Evolutionary conservation across 2,113 vertebrate species (phyloP), one percentile per base, ranked within the genome.

Genomic region (Myotis brandtii): DNA sequence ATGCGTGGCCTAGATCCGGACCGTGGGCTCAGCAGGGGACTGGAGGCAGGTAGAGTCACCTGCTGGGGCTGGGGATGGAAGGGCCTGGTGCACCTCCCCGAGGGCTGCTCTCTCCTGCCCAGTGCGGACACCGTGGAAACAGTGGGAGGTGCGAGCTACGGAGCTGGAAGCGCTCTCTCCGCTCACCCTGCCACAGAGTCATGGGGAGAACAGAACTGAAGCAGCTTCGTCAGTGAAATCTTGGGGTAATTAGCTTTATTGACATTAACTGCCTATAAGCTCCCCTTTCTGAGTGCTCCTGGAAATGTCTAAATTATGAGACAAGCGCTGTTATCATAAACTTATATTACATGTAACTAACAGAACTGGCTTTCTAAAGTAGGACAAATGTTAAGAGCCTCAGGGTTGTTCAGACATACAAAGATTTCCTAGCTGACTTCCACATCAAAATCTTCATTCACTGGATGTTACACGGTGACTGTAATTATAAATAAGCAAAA

Each of bases 281-380:
- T 8, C 56, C 48, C 77, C 46, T 73, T 84, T 73, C 56, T 25
- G 46, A 82, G 21, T 27, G 69, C 83, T 83, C 64, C 37, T 69
- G 13, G 52, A 85, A 92, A 85, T 77, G 67, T 81, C 77, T 88
- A 30, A 67, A 95, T 86, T 56, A 56, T 73, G 86, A 94, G 69
- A 52, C 11, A 56, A 93, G 62, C 25, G n/a, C 83, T 2, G 75
- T 64, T 27, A 27, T 83, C 64, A 64, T 88, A 86, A 86, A 89
- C 75, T 40, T 83, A 9, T 30, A 95, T 66, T 62, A 52, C 82
- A 21, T 37, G 32, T 83, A 83, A 79, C 32, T 34, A 76, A 93
- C 18, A 73, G 50, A 92, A 86, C 75, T 73, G 66, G 79, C 40
- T 90, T 79, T 59, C 32, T 18, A 23, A 86, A 34, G 34, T 6